A percentile compares a stretch with the other conserved stretches of the same genome.
These are phyloP conservation scores for Euglossa dilemma DNA, from an alignment of 1,140 invertebrate genomes.

Conservation along the genomic window DNA sequence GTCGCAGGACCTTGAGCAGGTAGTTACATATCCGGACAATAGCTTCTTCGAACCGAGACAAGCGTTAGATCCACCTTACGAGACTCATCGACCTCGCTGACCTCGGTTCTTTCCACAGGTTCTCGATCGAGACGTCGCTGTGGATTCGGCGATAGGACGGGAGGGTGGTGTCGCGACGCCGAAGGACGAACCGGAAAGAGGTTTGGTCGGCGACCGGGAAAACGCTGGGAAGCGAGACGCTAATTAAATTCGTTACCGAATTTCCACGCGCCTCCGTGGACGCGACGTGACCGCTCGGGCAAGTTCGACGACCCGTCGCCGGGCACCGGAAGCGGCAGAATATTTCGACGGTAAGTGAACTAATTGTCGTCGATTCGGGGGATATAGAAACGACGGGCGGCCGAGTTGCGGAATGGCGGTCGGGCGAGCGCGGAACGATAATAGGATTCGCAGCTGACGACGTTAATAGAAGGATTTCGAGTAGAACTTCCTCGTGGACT, in stretches of 20 bases:
- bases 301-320: conserved; percentile 18
- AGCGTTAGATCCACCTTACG: background rate
- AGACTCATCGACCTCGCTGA: too few species aligned
- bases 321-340: background rate
- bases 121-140: too few species aligned
- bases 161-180: too few species aligned
- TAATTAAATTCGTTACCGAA: conserved; percentile 36
- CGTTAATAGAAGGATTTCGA: conserved; percentile 63
- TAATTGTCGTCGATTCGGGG: conserved; percentile 44
- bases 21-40: background rate
- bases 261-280: conserved; percentile 14
- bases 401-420: background rate
- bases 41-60: too few species aligned
- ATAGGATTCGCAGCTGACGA: conserved; percentile 54
- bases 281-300: conserved; percentile 1
- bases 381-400: background rate
- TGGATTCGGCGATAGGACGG: too few species aligned
- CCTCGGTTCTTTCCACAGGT: too few species aligned
- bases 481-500: conserved; percentile 26
- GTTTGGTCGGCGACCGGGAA: background rate
- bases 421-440: conserved; percentile 15
- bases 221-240: background rate
- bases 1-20: background rate
- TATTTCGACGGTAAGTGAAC: conserved; percentile 33
- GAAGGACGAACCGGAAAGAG: background rate